Percentiles rank a stretch among this genome's conserved stretches.
phyloP scores from a whole-genome alignment of 2,797 vertebrate species.

The Molossus molossus region DNA sequence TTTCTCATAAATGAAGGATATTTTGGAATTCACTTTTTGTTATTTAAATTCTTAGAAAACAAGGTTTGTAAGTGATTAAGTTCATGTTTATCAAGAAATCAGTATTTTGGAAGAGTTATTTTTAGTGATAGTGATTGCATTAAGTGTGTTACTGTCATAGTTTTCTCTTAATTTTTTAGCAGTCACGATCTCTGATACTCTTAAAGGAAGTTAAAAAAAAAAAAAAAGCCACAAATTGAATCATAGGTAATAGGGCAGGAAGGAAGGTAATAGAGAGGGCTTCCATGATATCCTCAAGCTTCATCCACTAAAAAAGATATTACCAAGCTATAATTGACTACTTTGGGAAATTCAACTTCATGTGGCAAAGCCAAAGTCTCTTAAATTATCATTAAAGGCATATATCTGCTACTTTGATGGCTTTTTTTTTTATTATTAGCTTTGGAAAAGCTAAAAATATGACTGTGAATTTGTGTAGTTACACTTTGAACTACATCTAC shows the following conservation, averaged over 20 bases:
- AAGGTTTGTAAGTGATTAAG: neutral
- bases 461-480: conserved; percentile 63
- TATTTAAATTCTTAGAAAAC: conserved; percentile 57
- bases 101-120: conserved; percentile 60
- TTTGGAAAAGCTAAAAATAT: conserved; percentile 68
- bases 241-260: conserved; percentile 58
- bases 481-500: neutral
- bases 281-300: conserved; percentile 83
- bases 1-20: conserved; percentile 67
- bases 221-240: conserved; percentile 16
- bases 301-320: conserved; percentile 59
- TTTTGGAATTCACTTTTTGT: conserved; percentile 61
- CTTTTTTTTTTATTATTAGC: conserved; percentile 79
- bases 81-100: conserved; percentile 48
- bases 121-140: neutral
- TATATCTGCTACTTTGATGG: conserved; percentile 83
- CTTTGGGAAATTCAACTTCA: conserved; percentile 88
- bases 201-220: conserved; percentile 37
- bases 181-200: conserved; percentile 52
- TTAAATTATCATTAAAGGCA: conserved; percentile 83
- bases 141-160: neutral
- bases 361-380: conserved; percentile 76
- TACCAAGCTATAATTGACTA: conserved; percentile 84
- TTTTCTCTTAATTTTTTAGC: conserved; percentile 29
- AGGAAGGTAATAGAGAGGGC: conserved; percentile 64